Evolutionary conservation across 2,888 invertebrate genomes (phyloP).

Genomic region (Cataglyphis altisquamis): DNA sequence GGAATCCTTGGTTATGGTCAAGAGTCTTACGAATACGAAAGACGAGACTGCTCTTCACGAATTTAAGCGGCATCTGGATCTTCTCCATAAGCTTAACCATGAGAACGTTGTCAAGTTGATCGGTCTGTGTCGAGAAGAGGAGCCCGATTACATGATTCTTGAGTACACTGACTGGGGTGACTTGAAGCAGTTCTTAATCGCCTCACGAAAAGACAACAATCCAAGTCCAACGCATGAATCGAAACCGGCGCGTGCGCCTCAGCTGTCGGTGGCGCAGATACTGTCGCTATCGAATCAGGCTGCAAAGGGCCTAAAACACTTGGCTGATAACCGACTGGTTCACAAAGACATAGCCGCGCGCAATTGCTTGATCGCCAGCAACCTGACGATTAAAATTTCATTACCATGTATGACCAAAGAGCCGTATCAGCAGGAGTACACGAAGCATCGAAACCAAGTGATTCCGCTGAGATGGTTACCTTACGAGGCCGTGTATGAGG

Average conservation of each 20-base stretch:
- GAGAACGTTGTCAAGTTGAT: conserved; percentile 92
- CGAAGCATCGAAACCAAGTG: conserved; percentile 93
- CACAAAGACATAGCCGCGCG: conserved; percentile 97
- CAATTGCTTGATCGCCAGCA: conserved; percentile 95
- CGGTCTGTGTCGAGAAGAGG: conserved; percentile 93
- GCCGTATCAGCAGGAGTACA: conserved; percentile 96
- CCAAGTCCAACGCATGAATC: conserved; percentile 77
- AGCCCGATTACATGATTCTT: conserved; percentile 95
- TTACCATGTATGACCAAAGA: conserved; percentile 93
- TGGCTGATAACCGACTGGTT: conserved; percentile 92
- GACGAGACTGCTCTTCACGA: conserved; percentile 93
- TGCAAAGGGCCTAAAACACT: conserved; percentile 93
- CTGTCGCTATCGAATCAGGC: conserved; percentile 92
- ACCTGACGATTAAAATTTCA: conserved; percentile 94
- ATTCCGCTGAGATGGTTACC: conserved; percentile 97
- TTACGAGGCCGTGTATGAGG: conserved; percentile 95
- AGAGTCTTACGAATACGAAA: conserved; percentile 92
- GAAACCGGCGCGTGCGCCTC: conserved; percentile 87
- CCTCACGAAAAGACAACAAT: conserved; percentile 84
- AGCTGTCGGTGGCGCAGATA: conserved; percentile 90
- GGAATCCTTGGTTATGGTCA: conserved; percentile 90
- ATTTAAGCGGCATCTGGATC: conserved; percentile 95
- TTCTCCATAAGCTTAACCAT: conserved; percentile 94
- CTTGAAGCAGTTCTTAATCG: conserved; percentile 94
- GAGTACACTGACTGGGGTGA: conserved; percentile 99